Conservation (phyloP, 2,113 vertebrate species). For the Ctenomys sociabilis region DNA sequence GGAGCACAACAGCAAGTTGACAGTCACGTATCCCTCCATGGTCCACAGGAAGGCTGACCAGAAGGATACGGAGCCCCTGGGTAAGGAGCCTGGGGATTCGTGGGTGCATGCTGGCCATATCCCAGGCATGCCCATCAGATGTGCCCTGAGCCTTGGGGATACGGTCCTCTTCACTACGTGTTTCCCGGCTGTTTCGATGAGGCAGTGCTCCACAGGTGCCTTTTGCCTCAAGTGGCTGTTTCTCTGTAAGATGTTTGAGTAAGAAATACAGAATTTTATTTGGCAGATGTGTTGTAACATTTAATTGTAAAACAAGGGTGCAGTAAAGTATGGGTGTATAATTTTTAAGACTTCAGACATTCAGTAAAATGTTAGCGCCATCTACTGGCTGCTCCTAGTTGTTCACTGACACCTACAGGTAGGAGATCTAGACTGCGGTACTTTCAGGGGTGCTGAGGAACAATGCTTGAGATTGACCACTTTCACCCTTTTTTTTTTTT, state of each 20-base stretch:
- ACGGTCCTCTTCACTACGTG: background rate
- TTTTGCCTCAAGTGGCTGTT: background rate
- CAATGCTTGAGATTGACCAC: background rate
- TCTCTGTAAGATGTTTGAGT: conserved; percentile 16
- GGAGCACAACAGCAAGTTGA: conserved; percentile 97
- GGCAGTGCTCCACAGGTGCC: fast-evolving
- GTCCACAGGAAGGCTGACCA: conserved; percentile 70
- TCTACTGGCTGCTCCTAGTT: background rate
- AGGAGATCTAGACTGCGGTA: background rate
- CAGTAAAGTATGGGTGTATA: background rate
- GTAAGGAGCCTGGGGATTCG: conserved; percentile 39
- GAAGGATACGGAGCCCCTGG: background rate
- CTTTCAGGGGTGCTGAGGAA: background rate
- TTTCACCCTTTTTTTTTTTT: background rate
- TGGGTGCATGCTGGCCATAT: background rate
- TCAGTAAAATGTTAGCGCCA: background rate
- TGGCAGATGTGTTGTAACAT: background rate
- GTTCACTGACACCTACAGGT: fast-evolving
- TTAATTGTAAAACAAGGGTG: background rate
- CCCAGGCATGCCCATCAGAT: background rate
- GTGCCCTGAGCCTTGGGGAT: background rate
- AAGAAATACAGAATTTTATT: background rate
- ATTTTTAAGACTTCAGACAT: background rate
- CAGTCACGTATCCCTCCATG: conserved; percentile 86
- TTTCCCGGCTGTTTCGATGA: background rate